Conservation (phyloP, 2,888 invertebrate genomes). For the Syrphus vitripennis region DNA sequence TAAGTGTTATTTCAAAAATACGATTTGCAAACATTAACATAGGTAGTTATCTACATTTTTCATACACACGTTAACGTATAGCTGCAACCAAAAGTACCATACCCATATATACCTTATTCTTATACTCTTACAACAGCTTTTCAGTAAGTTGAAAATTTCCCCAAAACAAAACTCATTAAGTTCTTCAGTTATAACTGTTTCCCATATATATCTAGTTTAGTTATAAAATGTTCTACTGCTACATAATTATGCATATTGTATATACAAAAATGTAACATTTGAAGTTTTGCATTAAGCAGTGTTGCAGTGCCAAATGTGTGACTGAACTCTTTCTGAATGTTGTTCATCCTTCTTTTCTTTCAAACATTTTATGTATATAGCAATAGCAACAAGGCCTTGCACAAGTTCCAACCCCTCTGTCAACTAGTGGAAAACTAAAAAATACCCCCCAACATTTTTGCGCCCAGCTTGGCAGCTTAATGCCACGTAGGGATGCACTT, state of each 20-base stretch:
- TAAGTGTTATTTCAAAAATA: slow-evolving; percentile 25
- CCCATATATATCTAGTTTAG: too few relatives aligned
- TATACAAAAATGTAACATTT: slow-evolving; percentile 5
- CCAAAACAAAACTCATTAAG: slow-evolving; percentile 67
- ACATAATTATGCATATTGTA: neutral
- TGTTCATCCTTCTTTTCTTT: slow-evolving; percentile 24
- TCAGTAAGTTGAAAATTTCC: slow-evolving; percentile 43
- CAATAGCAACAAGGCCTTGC: neutral
- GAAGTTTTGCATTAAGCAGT: slow-evolving; percentile 46
- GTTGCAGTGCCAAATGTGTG: slow-evolving; percentile 35
- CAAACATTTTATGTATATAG: neutral
- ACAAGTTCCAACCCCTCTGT: neutral
- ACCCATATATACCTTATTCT: too few relatives aligned
- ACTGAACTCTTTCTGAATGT: slow-evolving; percentile 43
- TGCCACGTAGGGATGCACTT: slow-evolving; percentile 53
- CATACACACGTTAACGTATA: neutral
- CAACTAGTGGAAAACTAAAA: neutral
- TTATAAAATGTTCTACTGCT: neutral
- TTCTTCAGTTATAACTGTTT: slow-evolving; percentile 34
- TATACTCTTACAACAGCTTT: slow-evolving; percentile 3
- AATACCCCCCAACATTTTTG: neutral
- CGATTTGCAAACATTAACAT: neutral
- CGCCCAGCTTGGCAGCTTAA: slow-evolving; percentile 33
- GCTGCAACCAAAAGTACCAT: neutral
- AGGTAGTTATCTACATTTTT: neutral